Conservation (phyloP, 1,140 invertebrate genomes). For the Steinernema khuongi region DNA sequence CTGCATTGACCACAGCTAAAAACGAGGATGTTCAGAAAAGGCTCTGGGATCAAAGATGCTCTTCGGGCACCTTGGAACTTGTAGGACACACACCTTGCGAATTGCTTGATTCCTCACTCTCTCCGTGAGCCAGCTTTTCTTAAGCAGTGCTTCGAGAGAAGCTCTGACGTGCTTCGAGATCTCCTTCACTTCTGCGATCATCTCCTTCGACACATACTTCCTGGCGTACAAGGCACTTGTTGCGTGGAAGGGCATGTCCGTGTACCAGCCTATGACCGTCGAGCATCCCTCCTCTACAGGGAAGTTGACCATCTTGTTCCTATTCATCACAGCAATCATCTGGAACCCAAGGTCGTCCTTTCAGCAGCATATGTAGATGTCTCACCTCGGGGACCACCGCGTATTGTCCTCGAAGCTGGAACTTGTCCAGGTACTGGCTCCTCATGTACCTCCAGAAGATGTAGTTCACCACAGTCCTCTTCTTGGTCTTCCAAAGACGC, state of each 20-base stretch:
- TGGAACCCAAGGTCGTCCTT: neutral
- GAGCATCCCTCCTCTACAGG: neutral
- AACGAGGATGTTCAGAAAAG: neutral
- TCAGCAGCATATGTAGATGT: neutral
- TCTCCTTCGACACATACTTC: neutral
- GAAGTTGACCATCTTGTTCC: neutral
- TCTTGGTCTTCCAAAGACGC: neutral
- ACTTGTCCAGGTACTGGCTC: neutral
- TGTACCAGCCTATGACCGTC: neutral
- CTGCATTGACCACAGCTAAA: neutral
- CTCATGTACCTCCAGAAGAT: neutral
- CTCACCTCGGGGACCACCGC: neutral
- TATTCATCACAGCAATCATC: neutral
- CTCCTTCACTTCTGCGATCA: neutral
- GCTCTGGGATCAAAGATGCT: no score
- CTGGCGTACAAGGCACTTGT: neutral
- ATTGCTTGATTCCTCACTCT: neutral
- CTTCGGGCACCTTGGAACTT: no score
- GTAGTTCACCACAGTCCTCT: neutral
- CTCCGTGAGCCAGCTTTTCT: neutral
- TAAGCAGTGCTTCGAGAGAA: neutral
- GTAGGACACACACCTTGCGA: neutral
- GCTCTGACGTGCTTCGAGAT: neutral
- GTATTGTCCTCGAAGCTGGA: neutral
- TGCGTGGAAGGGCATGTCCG: neutral